Evolutionary conservation across 2,888 invertebrate species (phyloP), one percentile per base, ranked within the genome.

Genomic region (Gryllus longicercus): DNA sequence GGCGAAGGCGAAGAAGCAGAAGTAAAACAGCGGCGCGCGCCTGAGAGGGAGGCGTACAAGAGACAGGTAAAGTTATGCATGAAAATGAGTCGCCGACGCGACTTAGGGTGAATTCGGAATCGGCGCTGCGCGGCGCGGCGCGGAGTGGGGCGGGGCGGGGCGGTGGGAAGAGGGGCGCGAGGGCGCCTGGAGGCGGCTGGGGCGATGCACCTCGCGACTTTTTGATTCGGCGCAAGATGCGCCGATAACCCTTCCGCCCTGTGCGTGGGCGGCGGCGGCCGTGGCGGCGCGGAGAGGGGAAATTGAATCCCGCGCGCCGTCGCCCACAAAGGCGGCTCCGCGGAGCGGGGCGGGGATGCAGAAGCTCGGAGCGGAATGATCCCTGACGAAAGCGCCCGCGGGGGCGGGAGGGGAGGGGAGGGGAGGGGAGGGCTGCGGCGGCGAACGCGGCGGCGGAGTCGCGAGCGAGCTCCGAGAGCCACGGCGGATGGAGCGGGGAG

Each of bases 11-110:
- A 63, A 63, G 63, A 63, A 63, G 63, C 63, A n/a, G 16, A 63
- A 63, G 63, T 14, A 63, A 63, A 63, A 63, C 63, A 63, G 16
- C 14, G 5, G 63, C 14, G 16, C 16, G 63, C 63, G 63, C n/a
- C 16, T 5, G 63, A 63, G 63, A 14, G 12, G 38, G 38, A 38
- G 38, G 38, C 38, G 38, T 38, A 38, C 38, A 38, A 38, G 38
- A 38, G 38, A 38, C 63, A 63, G 63, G 63, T 63, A 63, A 63
- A 63, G 63, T 63, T 63, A 63, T 63, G 63, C 63, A 63, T 63
- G 63, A 63, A 63, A 63, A 63, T 63, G 63, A 63, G 63, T 5
- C 63, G 63, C 14, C 63, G n/a, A 63, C 38, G 63, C 63, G 63
- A 63, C 38, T 38, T 38, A 38, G n/a, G 63, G 63, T 8, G 63